Evolutionary conservation across 2,797 vertebrate genomes (phyloP), one percentile per base, ranked within the genome.

Genomic region (Sebastes umbrosus): DNA sequence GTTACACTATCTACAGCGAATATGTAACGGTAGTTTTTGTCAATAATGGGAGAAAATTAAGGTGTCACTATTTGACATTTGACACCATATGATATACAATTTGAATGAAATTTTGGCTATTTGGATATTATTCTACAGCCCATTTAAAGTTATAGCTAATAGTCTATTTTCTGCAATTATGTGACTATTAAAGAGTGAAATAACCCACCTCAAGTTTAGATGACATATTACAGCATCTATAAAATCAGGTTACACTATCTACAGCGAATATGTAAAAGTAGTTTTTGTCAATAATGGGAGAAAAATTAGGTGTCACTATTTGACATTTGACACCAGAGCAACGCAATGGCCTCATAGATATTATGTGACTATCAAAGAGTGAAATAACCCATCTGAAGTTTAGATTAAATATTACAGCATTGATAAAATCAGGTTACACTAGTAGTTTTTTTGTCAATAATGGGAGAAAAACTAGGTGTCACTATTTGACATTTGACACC

Each of bases 321-420:
- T 85, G 83, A 91, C 60, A 80, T 82, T 32, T 34, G 32, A 34
- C 32, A 77, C 59, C 69, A 63, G 13, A 92, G 60, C 67, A 87
- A 63, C 68, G 76, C 32, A 10, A 34, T 3, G 32, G 0, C 32
- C 32, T 34, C 32, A 34, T 34, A 11, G 9, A 34, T 34, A 34
- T 34, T 34, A 34, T 34, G 32, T 34, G 32, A 34, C 10, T 4
- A 34, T 34, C 32, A 34, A 34, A 34, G 32, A 34, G 34, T 4
- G 34, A 34, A 34, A 34, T 34, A 34, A 34, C 34, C 34, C 34
- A 34, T 4, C 34, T 34, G 0, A 34, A 34, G 34, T 34, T 34
- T 34, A 34, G 10, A 34, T 34, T 0, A 11, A 2, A 34, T 34
- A 34, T 1, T 34, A 34, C 34, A 0, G 34, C 10, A 11, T 34